phyloP scores from a whole-genome alignment of 2,113 vertebrate genomes.

The Centrocercus urophasianus region DNA sequence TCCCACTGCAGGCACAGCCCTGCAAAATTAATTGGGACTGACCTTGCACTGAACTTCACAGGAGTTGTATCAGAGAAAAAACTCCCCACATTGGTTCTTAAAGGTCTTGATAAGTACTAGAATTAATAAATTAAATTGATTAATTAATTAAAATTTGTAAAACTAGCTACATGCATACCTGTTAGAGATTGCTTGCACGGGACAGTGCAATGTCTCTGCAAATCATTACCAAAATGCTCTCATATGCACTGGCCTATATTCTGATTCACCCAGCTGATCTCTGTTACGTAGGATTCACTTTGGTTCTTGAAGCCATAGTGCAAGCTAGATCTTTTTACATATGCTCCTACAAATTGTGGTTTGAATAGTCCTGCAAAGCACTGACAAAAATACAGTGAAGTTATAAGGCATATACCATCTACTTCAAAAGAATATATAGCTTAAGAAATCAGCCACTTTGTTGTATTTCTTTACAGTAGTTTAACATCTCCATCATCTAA shows the following conservation, averaged over 20 bases:
- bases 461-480: neutral
- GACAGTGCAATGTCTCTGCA: neutral
- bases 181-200: neutral
- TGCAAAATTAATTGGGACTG: slow-evolving; percentile 13
- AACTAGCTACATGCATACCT: neutral
- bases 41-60: slow-evolving; percentile 12
- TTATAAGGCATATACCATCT: neutral
- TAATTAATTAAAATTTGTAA: neutral
- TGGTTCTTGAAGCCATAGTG: neutral
- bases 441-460: neutral
- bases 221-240: neutral
- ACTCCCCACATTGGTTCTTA: neutral
- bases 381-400: neutral
- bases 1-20: neutral
- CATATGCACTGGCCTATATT: neutral
- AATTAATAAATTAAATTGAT: neutral
- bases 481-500: neutral
- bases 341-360: neutral
- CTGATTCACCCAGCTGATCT: neutral
- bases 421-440: neutral
- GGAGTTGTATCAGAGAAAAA: neutral
- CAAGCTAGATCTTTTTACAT: neutral
- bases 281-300: neutral
- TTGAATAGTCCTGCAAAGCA: neutral
- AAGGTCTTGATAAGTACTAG: neutral